Conservation (phyloP, 2,113 vertebrate species). For the Osmerus eperlanus region DNA sequence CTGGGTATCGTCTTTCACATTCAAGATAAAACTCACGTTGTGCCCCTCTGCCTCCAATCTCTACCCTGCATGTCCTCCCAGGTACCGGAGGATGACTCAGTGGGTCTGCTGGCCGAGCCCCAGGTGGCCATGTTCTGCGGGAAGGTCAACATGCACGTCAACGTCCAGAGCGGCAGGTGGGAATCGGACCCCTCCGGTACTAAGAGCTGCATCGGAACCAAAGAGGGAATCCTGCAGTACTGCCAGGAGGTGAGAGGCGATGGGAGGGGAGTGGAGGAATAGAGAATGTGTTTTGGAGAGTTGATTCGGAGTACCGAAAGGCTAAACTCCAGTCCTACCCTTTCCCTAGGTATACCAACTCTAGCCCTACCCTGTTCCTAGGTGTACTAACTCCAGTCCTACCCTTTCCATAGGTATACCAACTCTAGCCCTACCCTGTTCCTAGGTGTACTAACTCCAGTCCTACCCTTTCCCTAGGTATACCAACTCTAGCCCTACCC, state of each 20-base stretch:
- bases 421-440: no score
- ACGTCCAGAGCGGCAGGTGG: constrained; percentile 94
- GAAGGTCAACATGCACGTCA: constrained; percentile 98
- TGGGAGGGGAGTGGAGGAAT: background rate
- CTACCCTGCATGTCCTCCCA: constrained; percentile 41
- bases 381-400: no score
- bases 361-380: no score
- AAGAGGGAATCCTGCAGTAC: constrained; percentile 96
- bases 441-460: no score
- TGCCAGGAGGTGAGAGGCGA: constrained; percentile 81
- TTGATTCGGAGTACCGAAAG: background rate
- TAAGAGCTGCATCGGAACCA: constrained; percentile 88
- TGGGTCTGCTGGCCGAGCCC: constrained; percentile 81
- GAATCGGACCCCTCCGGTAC: constrained; percentile 84
- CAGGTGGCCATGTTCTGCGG: constrained; percentile 80
- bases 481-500: no score
- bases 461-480: no score
- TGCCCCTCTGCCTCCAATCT: no score
- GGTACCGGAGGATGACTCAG: constrained; percentile 90
- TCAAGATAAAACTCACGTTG: no score
- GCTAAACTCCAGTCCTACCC: no score
- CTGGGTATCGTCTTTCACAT: no score
- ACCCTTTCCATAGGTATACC: no score
- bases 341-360: no score
- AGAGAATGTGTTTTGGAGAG: background rate